Conservation (phyloP, 2,113 vertebrate genomes). For the Ictalurus punctatus region DNA sequence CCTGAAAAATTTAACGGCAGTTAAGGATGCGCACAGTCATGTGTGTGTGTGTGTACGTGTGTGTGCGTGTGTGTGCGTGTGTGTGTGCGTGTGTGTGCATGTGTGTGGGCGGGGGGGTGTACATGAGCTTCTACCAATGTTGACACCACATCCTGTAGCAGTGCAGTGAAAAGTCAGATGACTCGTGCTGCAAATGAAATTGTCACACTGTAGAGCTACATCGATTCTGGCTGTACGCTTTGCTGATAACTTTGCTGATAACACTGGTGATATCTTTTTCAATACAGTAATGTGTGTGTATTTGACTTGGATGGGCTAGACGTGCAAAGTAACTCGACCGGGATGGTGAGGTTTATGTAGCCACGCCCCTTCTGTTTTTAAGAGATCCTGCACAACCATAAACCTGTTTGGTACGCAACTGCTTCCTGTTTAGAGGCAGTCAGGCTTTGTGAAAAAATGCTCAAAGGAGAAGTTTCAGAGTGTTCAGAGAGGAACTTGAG, state of each 20-base stretch:
- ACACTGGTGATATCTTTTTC: background rate
- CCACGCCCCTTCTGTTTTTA: background rate
- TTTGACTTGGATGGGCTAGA: background rate
- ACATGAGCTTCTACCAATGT: background rate
- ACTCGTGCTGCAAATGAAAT: background rate
- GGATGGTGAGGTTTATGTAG: background rate
- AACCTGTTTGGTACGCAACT: background rate
- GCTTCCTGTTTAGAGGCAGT: background rate
- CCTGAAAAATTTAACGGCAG: background rate
- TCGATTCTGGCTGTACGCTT: background rate
- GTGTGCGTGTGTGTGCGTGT: background rate
- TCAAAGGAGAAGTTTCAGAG: background rate
- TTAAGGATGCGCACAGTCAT: background rate
- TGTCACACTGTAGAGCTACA: background rate
- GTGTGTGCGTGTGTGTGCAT: background rate
- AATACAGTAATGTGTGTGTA: background rate
- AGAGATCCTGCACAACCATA: background rate
- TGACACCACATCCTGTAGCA: background rate
- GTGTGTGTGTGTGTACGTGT: background rate
- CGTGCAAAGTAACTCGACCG: background rate
- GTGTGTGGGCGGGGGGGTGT: background rate
- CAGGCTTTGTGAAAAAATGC: background rate
- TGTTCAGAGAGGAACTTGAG: background rate
- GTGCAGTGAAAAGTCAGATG: background rate
- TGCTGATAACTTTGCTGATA: background rate